Percentiles rank a stretch among this genome's conserved stretches.
phyloP scores from a whole-genome alignment of 2,113 vertebrate species.

The Hypomesus transpacificus region DNA sequence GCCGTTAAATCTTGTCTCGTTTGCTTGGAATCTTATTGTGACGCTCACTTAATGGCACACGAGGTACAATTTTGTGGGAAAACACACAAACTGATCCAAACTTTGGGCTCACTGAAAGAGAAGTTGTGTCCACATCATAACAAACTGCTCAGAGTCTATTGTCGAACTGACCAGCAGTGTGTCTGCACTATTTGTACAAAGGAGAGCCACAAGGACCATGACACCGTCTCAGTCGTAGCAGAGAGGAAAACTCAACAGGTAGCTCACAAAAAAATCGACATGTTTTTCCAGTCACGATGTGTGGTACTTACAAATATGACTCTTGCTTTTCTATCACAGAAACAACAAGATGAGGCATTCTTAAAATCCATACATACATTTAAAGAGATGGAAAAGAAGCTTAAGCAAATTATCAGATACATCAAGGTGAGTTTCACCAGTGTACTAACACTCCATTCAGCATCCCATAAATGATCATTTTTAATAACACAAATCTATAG shows the following conservation, averaged over 20 bases:
- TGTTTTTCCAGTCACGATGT: background rate
- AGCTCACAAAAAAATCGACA: background rate
- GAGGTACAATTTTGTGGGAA: conserved; percentile 1
- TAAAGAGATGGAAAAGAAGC: background rate
- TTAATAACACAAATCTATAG: no score
- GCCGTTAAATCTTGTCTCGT: conserved; percentile 32
- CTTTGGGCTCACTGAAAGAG: background rate
- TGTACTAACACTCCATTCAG: background rate
- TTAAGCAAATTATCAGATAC: background rate
- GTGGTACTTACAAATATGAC: background rate
- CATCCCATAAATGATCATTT: background rate
- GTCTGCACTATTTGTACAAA: background rate
- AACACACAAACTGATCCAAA: conserved; percentile 10
- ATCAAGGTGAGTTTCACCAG: conserved; percentile 2
- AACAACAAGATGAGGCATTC: background rate
- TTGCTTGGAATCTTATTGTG: conserved; percentile 30
- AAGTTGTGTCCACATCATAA: conserved; percentile 1
- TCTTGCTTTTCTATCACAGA: background rate
- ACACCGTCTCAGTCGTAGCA: background rate
- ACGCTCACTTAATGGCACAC: conserved; percentile 13
- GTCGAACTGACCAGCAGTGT: background rate
- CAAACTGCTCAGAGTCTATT: background rate
- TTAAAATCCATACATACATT: background rate
- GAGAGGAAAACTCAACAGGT: background rate
- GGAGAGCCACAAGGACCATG: background rate